Evolutionary conservation across 2,888 invertebrate species (phyloP).

Genomic region (Dynastes maya): DNA sequence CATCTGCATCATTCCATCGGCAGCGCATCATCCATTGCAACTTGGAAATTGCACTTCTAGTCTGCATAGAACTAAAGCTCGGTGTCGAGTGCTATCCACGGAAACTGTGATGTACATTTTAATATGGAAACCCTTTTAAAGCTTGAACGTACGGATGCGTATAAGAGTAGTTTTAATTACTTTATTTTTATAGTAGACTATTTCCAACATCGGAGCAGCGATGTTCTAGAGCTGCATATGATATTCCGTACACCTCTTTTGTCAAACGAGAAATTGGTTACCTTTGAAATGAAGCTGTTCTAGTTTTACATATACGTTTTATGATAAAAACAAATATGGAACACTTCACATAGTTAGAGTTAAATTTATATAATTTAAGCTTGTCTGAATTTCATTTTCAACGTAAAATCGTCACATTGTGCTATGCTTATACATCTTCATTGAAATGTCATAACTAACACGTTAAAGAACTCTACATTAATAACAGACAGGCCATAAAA

Average conservation of each 20-base stretch:
- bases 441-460: no score
- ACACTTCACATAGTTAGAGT: no score
- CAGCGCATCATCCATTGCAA: conserved; percentile 29
- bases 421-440: no score
- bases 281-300: not conserved
- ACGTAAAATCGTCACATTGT: no score
- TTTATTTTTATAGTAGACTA: conserved; percentile 31
- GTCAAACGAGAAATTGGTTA: not conserved
- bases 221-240: not conserved
- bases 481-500: no score
- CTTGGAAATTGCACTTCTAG: conserved; percentile 24
- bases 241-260: not conserved
- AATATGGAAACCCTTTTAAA: conserved; percentile 50
- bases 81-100: conserved; percentile 18
- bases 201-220: conserved; percentile 13
- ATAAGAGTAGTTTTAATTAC: conserved; percentile 45
- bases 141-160: conserved; percentile 30
- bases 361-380: no score
- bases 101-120: conserved; percentile 42
- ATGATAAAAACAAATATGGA: no score
- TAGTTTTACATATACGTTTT: not conserved
- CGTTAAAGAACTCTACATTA: no score
- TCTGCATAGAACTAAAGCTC: conserved; percentile 23
- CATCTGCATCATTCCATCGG: conserved; percentile 23
- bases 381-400: no score